phyloP scores from a whole-genome alignment of 2,888 invertebrate genomes.

The Oxycera nigricornis region DNA sequence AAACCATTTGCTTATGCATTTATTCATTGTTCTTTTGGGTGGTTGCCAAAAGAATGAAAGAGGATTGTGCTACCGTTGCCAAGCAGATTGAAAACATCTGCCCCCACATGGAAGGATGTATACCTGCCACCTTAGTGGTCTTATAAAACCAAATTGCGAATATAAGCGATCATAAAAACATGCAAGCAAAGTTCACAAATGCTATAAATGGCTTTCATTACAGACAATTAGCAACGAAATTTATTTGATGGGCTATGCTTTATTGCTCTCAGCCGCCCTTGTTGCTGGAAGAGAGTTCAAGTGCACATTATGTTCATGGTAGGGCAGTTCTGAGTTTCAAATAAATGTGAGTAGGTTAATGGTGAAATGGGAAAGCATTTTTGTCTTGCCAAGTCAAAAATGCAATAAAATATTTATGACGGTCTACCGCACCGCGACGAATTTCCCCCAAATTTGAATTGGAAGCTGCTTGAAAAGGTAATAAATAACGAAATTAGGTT shows the following conservation, averaged over 20 bases:
- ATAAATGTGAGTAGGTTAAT: constrained; percentile 13
- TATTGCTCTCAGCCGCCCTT: constrained; percentile 15
- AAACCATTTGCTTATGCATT: too few species aligned
- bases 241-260: constrained; percentile 28
- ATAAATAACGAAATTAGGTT: too few species aligned
- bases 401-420: constrained; percentile 29
- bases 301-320: neutral
- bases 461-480: too few species aligned
- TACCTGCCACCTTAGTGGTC: too few species aligned
- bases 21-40: too few species aligned
- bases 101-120: too few species aligned
- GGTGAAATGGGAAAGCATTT: neutral
- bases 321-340: neutral
- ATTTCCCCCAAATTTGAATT: too few species aligned
- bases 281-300: neutral
- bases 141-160: neutral
- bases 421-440: neutral
- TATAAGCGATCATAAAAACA: constrained; percentile 3
- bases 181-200: constrained; percentile 29
- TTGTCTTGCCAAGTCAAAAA: neutral
- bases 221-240: constrained; percentile 34
- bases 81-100: too few species aligned
- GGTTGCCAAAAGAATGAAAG: too few species aligned
- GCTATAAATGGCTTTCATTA: constrained; percentile 34
- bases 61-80: too few species aligned